These are phyloP conservation scores for Miltochrista miniata DNA, from an alignment of 2,888 invertebrate species.

Conservation along the genomic window DNA sequence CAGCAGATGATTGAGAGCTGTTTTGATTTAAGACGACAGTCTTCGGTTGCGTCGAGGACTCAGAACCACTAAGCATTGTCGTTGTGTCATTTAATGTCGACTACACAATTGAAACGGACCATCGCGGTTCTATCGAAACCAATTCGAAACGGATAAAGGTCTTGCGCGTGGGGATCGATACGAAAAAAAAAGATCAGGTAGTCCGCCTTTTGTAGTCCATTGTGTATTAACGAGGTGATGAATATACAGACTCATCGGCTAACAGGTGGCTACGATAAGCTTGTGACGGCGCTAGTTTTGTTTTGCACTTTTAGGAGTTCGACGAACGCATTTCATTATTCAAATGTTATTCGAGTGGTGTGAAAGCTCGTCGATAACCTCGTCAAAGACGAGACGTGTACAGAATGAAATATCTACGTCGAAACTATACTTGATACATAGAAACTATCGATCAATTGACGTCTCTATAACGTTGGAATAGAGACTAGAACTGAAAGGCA, in stretches of 20 bases:
- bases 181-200: slow-evolving; percentile 60
- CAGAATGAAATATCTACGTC: slow-evolving; percentile 65
- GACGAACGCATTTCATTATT: slow-evolving; percentile 74
- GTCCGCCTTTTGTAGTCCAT: slow-evolving; percentile 58
- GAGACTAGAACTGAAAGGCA: slow-evolving; percentile 44
- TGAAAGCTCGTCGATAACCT: slow-evolving; percentile 77
- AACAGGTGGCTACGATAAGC: slow-evolving; percentile 66
- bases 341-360: slow-evolving; percentile 77
- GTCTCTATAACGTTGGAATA: slow-evolving; percentile 49
- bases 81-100: slow-evolving; percentile 61
- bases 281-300: slow-evolving; percentile 46
- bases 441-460: slow-evolving; percentile 41
- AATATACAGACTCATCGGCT: slow-evolving; percentile 46
- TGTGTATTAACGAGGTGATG: slow-evolving; percentile 73
- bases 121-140: slow-evolving; percentile 44
- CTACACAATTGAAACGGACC: slow-evolving; percentile 65
- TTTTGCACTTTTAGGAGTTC: slow-evolving; percentile 76
- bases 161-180: slow-evolving; percentile 32
- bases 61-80: slow-evolving; percentile 67
- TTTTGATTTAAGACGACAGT: slow-evolving; percentile 62
- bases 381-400: slow-evolving; percentile 61
- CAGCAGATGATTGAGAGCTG: slow-evolving; percentile 57
- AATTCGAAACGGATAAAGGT: slow-evolving; percentile 49
- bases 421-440: slow-evolving; percentile 47
- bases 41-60: slow-evolving; percentile 50